Evolutionary conservation across 2,888 invertebrate genomes (phyloP).

Genomic region (Chelonus formosanus): DNA sequence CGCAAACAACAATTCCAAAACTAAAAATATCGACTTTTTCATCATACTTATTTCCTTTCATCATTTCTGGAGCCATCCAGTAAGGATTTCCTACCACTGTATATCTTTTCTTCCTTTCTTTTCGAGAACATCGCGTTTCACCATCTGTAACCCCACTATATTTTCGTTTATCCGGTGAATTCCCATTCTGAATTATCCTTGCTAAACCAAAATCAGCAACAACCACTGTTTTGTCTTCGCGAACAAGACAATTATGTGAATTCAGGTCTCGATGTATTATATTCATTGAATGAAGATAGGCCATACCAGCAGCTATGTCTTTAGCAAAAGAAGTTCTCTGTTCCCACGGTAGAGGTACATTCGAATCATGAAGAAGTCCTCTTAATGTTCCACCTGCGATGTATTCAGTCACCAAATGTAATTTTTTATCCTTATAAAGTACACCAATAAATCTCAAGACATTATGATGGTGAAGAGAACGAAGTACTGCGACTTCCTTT

Average conservation of each 20-base stretch:
- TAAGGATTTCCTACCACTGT: conserved; percentile 97
- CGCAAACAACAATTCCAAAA: conserved; percentile 93
- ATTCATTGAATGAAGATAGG: conserved; percentile 92
- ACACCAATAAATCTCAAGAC: conserved; percentile 93
- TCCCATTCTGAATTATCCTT: conserved; percentile 74
- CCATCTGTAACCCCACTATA: conserved; percentile 59
- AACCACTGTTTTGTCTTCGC: conserved; percentile 90
- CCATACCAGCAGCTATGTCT: conserved; percentile 93
- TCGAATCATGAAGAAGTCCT: conserved; percentile 80
- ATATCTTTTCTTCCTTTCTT: conserved; percentile 84
- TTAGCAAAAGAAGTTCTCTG: conserved; percentile 85
- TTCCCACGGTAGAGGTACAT: conserved; percentile 78
- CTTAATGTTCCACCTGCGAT: conserved; percentile 91
- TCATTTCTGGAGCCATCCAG: conserved; percentile 99
- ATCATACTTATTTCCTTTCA: conserved; percentile 95
- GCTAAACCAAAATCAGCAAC: conserved; percentile 97
- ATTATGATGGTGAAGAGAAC: conserved; percentile 88
- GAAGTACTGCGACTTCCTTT: conserved; percentile 93
- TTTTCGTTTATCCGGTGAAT: conserved; percentile 60
- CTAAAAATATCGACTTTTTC: conserved; percentile 97
- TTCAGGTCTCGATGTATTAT: conserved; percentile 95
- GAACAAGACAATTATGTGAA: conserved; percentile 92
- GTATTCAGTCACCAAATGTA: conserved; percentile 93
- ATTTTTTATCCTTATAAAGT: conserved; percentile 88
- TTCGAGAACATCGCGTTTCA: conserved; percentile 69